Base-by-base conservation (phyloP, 2,797 vertebrate genomes). In the Neosalanx taihuensis region DNA sequence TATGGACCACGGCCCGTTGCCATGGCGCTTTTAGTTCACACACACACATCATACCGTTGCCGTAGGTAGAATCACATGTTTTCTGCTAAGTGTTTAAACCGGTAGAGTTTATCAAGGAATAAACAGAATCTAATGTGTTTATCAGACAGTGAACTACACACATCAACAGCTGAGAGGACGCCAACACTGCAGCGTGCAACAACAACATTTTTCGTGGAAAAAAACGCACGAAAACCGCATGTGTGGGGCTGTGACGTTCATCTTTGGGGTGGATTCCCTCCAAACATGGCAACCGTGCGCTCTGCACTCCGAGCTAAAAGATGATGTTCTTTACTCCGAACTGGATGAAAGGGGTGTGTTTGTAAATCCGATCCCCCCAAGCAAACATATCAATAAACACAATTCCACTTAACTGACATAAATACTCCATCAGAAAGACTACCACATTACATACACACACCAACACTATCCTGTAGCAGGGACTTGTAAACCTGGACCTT, bases 111-210 rank as follows among this genome's bases (percentile, higher is more conserved):
- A 81, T 71, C 46, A 56, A 53, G 81, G 74, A 67, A 75, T 91
- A 89, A 89, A 89, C 90, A 89, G 37, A 46, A 37, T 85, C 86
- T 86, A 82, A 86, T 85, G 81, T 90, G 90, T 90, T 90, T 90
- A 89, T 86, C 79, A 71, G 69, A 75, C 79, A 75, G 78, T 81
- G 81, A 73, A 84, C 60, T 75, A 46, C 63, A 53, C 75, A 79
- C 82, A 85, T 82, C 83, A 86, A 80, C 84, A 79, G 81, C 80
- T 89, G 71, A 75, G 74, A 83, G 79, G 72, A 77, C 72, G 72
- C 46, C 73, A 72, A 29, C 35, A 64, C 18, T n/a, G 23, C 71
- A 77, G 66, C 20, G 18, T 29, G 69, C 77, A 83, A 84, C 80
- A 70, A 66, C 68, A 85, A 77, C 82, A 84, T 70, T 37, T 64